These are phyloP conservation scores for Steinernema carpocapsae DNA, from an alignment of 2,888 invertebrate genomes.

Conservation along the genomic window DNA sequence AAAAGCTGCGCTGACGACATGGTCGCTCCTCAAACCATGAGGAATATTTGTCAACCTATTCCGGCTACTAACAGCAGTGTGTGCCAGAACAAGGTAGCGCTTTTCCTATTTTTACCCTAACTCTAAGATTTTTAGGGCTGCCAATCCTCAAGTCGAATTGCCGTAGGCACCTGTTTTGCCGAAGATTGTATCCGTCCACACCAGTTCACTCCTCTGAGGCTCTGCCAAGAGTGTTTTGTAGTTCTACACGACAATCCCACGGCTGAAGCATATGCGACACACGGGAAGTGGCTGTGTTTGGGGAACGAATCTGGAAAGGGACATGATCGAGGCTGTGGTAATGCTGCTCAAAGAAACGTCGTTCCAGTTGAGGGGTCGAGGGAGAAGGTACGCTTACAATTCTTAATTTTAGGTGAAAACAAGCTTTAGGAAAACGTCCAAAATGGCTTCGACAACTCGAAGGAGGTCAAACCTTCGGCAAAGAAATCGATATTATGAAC, in stretches of 20 bases:
- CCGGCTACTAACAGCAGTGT: constrained; percentile 60
- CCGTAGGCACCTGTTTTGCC: constrained; percentile 93
- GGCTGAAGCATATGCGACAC: constrained; percentile 45
- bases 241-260: constrained; percentile 49
- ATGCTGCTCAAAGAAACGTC: constrained; percentile 86
- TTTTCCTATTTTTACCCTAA: no score
- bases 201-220: constrained; percentile 89
- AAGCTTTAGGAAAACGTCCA: constrained; percentile 54
- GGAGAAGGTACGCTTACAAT: constrained; percentile 54
- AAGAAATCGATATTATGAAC: constrained; percentile 71
- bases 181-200: constrained; percentile 95
- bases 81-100: constrained; percentile 60
- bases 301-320: constrained; percentile 56
- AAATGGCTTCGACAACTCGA: constrained; percentile 69
- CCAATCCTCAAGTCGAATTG: constrained; percentile 85
- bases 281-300: constrained; percentile 56
- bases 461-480: constrained; percentile 58
- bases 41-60: constrained; percentile 64
- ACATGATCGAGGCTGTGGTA: constrained; percentile 65
- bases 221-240: constrained; percentile 69
- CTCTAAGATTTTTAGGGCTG: constrained; percentile 78
- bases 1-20: constrained; percentile 72
- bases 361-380: constrained; percentile 53
- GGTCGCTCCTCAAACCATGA: constrained; percentile 68
- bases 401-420: background rate